Percentiles rank a stretch among this genome's conserved stretches.
Conservation (phyloP, 2,888 invertebrate genomes). For the Thecocarcelia acutangulata region DNA sequence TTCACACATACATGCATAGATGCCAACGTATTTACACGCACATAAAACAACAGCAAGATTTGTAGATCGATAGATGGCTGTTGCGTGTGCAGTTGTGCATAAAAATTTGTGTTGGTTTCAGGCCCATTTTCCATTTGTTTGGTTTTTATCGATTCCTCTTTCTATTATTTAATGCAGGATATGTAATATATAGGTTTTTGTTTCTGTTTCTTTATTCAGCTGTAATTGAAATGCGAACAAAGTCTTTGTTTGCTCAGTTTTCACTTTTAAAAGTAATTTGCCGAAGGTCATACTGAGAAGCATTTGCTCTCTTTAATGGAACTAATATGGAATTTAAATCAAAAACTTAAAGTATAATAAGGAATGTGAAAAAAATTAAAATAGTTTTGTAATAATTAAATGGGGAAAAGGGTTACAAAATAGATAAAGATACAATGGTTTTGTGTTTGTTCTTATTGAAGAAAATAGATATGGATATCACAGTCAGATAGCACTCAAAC, state of each 20-base stretch:
- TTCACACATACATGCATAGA: neutral
- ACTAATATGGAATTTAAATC: neutral
- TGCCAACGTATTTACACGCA: neutral
- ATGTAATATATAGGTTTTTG: neutral
- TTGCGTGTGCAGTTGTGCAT: conserved; percentile 44
- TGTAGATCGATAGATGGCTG: conserved; percentile 31
- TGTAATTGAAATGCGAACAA: conserved; percentile 25
- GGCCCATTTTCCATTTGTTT: conserved; percentile 8
- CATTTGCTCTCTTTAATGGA: neutral
- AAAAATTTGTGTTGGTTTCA: conserved; percentile 34
- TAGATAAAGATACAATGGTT: too few relatives aligned
- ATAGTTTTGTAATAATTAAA: too few relatives aligned
- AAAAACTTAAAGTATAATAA: too few relatives aligned
- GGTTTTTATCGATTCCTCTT: conserved; percentile 18
- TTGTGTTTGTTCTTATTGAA: too few relatives aligned
- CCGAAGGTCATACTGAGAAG: neutral
- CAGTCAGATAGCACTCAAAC: too few relatives aligned
- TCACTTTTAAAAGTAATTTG: conserved; percentile 12
- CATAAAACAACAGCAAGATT: conserved; percentile 8
- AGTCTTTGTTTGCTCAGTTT: neutral
- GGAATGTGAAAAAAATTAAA: too few relatives aligned
- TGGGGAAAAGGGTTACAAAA: too few relatives aligned
- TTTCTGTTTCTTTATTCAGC: conserved; percentile 2
- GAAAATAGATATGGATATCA: too few relatives aligned
- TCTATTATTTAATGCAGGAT: neutral